Base-by-base conservation (phyloP, 2,888 invertebrate genomes). In the Pristionchus maxplancki region DNA sequence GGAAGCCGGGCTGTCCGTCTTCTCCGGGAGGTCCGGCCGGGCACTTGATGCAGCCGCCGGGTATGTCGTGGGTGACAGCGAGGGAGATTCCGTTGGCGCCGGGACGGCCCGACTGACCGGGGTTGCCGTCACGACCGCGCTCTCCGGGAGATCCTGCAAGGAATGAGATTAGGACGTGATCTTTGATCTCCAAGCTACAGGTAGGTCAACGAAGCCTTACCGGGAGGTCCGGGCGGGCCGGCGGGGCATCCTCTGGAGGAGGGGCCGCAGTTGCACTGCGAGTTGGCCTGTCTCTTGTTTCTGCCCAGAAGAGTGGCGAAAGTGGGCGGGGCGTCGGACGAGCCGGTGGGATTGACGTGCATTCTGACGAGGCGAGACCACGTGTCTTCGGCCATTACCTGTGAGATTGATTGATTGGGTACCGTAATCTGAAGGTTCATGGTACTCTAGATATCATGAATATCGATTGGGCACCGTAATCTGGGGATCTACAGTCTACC, bases 11-110 rank as follows among this genome's bases (percentile, higher is more conserved):
- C 86, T 87, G 11, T 67, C 86, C 86, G n/a, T 50, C 50, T 8
- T 28, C n/a, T 48, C 86, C 86, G n/a, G 86, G 86, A 34, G 86
- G 86, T 87, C 86, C 86, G 31, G 71, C 71, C 2, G 86, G 71
- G 82, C 82, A 82, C 28, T 34, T 82, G 50, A 82, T 31, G 82
- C 82, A 82, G 13, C 86, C 86, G 64, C 86, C 86, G 86, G 86
- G 86, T 37, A 71, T 87, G 71, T 87, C 86, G 71, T 37, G 71
- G 11, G 86, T 87, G 13, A 71, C 86, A n/a, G 86, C 86, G n/a
- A 87, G 86, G 37, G 86, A 71, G 86, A 87, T 87, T 87, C 86
- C 86, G 71, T 87, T 87, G 71, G 86, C 86, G 48, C 86, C 86
- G 40, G 58, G 86, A n/a, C 71, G 67, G 20, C 86, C 86, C 17